A percentile compares a stretch with the other conserved stretches of the same genome.
Evolutionary conservation across 2,888 invertebrate species (phyloP).

Genomic region (Crioceris asparagi): DNA sequence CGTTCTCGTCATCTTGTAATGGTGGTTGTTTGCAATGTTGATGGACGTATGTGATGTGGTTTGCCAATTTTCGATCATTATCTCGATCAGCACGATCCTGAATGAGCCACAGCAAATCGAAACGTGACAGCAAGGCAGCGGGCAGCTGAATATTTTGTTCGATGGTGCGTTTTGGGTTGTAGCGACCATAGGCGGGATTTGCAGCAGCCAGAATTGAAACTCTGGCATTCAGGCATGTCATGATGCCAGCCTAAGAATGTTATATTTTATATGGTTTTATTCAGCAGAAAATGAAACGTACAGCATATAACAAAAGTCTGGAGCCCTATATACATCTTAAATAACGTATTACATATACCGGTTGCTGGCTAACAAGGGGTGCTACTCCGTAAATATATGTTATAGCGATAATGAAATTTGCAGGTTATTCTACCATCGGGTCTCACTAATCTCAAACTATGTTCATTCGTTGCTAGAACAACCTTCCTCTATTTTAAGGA

Average conservation of each 20-base stretch:
- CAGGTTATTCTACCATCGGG: too few species aligned
- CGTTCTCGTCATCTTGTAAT: constrained; percentile 54
- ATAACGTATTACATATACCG: too few species aligned
- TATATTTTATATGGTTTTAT: constrained; percentile 2
- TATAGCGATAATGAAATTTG: too few species aligned
- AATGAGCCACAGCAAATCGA: constrained; percentile 93
- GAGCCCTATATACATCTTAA: too few species aligned
- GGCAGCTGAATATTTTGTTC: constrained; percentile 98
- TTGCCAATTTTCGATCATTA: constrained; percentile 72
- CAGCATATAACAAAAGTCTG: too few species aligned
- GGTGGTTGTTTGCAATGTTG: constrained; percentile 84
- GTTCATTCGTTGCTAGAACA: too few species aligned
- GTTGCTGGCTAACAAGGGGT: too few species aligned
- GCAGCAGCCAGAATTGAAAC: constrained; percentile 97
- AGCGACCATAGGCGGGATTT: constrained; percentile 96
- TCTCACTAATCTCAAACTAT: too few species aligned
- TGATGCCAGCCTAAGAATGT: constrained; percentile 76
- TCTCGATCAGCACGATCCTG: constrained; percentile 67
- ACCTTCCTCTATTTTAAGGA: too few species aligned
- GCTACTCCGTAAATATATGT: too few species aligned
- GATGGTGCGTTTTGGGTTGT: constrained; percentile 88
- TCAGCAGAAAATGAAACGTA: too few species aligned
- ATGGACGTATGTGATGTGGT: constrained; percentile 97
- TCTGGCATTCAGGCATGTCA: constrained; percentile 95
- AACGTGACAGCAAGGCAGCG: constrained; percentile 91